Conservation (phyloP, 2,797 vertebrate genomes). For the Nasua narica region DNA sequence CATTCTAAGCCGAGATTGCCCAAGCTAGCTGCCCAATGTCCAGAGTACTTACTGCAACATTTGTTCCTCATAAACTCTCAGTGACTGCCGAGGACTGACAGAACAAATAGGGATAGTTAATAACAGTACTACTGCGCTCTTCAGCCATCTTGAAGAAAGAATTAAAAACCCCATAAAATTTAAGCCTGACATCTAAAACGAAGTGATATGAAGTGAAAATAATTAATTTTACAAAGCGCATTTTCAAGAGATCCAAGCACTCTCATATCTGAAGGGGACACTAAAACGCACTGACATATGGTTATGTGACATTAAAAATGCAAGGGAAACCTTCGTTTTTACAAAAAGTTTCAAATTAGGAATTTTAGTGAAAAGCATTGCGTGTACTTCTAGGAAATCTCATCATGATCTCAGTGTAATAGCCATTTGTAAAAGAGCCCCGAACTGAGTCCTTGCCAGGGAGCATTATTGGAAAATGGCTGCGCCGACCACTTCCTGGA, state of each 20-base stretch:
- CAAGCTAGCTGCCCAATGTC: background rate
- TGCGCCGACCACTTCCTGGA: slow-evolving; percentile 36
- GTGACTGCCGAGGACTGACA: background rate
- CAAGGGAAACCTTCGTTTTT: background rate
- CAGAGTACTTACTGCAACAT: background rate
- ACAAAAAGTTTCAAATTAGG: slow-evolving; percentile 50
- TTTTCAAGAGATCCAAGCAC: background rate
- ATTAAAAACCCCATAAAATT: background rate
- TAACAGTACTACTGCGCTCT: background rate
- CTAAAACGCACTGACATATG: background rate
- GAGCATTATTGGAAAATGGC: slow-evolving; percentile 60
- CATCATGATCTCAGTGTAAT: slow-evolving; percentile 64
- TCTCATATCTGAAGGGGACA: background rate
- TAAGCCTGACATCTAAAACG: background rate
- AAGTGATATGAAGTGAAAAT: background rate
- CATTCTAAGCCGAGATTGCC: background rate
- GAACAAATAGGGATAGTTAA: background rate
- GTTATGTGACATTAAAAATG: background rate
- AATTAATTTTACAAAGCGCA: background rate
- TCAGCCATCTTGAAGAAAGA: background rate
- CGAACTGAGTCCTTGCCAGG: slow-evolving; percentile 42
- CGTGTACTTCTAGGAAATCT: slow-evolving; percentile 64
- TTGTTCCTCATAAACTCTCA: background rate
- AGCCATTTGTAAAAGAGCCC: slow-evolving; percentile 56
- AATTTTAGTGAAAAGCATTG: slow-evolving; percentile 55